Evolutionary conservation across 2,797 vertebrate species (phyloP).

Genomic region (Coccyzus lansbergi): DNA sequence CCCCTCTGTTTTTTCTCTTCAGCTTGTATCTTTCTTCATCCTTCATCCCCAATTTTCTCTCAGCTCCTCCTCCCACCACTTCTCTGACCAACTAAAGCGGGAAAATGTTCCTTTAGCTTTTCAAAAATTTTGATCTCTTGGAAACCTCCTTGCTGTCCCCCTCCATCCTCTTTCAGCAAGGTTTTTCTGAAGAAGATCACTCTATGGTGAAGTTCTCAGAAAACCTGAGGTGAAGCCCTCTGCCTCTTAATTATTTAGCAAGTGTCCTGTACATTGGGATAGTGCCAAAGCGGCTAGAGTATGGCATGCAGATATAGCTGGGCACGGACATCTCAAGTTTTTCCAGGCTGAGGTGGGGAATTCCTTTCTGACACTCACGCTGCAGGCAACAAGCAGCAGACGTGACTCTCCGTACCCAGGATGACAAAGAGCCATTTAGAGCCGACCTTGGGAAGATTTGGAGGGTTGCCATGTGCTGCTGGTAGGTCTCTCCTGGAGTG

Average conservation of each 20-base stretch:
- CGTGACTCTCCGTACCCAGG: not conserved
- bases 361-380: not conserved
- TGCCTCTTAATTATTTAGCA: not conserved
- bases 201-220: not conserved
- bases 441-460: not conserved
- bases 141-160: not conserved
- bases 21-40: slow-evolving; percentile 29
- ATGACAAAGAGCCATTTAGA: not conserved
- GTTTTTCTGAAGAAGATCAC: not conserved
- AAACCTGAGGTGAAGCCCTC: not conserved
- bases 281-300: not conserved
- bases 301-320: not conserved
- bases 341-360: not conserved
- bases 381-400: not conserved
- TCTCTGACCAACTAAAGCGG: slow-evolving; percentile 2
- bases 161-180: not conserved
- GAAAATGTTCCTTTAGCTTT: not conserved
- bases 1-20: slow-evolving; percentile 29
- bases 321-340: not conserved
- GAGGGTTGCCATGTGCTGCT: not conserved
- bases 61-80: not conserved
- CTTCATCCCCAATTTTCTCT: not conserved
- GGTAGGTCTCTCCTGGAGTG: not conserved
- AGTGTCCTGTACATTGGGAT: not conserved
- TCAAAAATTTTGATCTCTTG: not conserved